phyloP scores from a whole-genome alignment of 2,797 vertebrate species.

The Trachurus trachurus region DNA sequence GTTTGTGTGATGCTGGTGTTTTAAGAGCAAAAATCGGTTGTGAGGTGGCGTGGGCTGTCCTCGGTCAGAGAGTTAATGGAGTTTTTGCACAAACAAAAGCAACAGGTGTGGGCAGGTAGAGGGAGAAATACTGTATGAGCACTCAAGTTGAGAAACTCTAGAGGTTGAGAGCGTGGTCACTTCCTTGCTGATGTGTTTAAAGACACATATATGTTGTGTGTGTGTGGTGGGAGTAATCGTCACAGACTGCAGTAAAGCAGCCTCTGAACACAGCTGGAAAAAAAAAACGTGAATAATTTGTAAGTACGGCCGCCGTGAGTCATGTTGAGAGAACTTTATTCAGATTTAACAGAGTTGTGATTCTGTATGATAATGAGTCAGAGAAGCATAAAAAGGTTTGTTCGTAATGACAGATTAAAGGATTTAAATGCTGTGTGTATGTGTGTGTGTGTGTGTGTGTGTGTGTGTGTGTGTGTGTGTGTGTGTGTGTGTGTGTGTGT shows the following conservation, averaged over 20 bases:
- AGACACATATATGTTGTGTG: background rate
- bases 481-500: background rate
- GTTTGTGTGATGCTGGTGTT: slow-evolving; percentile 14
- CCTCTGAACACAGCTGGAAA: slow-evolving; percentile 14
- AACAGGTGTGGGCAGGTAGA: slow-evolving; percentile 20
- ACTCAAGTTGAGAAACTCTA: background rate
- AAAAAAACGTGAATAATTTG: slow-evolving; percentile 3
- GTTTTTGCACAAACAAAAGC: slow-evolving; percentile 19
- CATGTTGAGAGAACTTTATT: slow-evolving; percentile 12
- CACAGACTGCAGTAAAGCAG: slow-evolving; percentile 16
- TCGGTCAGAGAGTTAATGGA: slow-evolving; percentile 26
- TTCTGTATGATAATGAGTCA: slow-evolving; percentile 4
- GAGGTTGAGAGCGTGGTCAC: background rate
- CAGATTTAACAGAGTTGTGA: background rate
- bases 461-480: background rate
- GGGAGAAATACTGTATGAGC: background rate
- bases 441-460: background rate
- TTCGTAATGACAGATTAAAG: slow-evolving; percentile 17
- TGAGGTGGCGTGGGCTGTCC: slow-evolving; percentile 13
- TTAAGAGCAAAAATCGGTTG: background rate
- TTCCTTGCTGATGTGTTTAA: slow-evolving; percentile 12
- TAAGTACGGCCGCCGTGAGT: slow-evolving; percentile 23
- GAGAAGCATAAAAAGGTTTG: slow-evolving; percentile 6
- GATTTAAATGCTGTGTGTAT: background rate
- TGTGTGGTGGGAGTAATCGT: slow-evolving; percentile 17